These are phyloP conservation scores for Lepidochrysops patricia DNA, from an alignment of 2,888 invertebrate genomes.

Conservation along the genomic window DNA sequence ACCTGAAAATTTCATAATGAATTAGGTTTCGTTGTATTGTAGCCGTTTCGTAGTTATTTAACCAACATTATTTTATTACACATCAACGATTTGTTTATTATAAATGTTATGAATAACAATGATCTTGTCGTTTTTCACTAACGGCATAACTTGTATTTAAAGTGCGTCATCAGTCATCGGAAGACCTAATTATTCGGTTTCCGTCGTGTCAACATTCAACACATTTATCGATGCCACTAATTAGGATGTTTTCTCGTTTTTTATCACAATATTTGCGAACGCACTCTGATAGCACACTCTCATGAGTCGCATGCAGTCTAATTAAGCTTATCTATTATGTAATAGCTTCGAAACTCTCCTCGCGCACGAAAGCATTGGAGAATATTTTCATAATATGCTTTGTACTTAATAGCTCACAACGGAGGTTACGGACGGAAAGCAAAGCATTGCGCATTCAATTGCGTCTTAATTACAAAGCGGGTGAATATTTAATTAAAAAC, in stretches of 20 bases:
- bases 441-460: conserved; percentile 54
- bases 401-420: conserved; percentile 26
- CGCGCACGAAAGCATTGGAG: neutral
- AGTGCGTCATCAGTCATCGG: neutral
- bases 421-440: conserved; percentile 42
- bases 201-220: neutral
- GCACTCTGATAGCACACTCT: neutral
- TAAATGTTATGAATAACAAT: neutral
- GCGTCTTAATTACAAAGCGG: conserved; percentile 69
- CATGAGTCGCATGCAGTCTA: neutral
- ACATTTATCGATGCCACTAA: neutral
- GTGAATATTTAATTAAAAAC: conserved; percentile 73
- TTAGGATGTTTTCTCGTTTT: neutral
- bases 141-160: neutral
- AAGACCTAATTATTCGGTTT: neutral
- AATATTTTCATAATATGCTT: neutral
- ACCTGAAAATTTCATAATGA: neutral
- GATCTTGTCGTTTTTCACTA: neutral
- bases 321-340: neutral
- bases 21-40: too few species aligned
- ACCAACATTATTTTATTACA: too few species aligned
- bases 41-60: too few species aligned
- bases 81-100: too few species aligned
- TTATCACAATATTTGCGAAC: neutral
- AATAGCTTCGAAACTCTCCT: neutral